These are phyloP conservation scores for Scrobipalpa atriplicella DNA, from an alignment of 2,888 invertebrate genomes.

Conservation along the genomic window DNA sequence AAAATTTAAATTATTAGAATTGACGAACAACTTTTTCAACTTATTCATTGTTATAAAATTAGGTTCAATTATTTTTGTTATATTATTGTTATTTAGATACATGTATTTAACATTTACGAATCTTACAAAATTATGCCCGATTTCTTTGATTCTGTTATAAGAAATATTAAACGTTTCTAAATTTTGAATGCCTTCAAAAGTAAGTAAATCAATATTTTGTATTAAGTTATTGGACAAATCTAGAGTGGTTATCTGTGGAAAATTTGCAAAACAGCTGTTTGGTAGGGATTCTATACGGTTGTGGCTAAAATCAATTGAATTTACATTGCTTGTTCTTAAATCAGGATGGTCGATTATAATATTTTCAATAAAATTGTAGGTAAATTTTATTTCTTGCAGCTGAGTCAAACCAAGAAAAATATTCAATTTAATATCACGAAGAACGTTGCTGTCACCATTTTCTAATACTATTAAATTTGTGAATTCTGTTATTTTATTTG, in stretches of 20 bases:
- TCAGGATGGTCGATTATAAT: not conserved
- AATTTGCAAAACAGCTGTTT: not conserved
- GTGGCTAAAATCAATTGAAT: not conserved
- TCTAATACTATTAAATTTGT: not conserved
- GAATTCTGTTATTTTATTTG: not conserved
- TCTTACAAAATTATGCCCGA: not conserved
- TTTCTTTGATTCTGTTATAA: not conserved
- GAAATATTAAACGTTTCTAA: not conserved
- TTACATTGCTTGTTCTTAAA: not conserved
- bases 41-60: not conserved
- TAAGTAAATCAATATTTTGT: not conserved
- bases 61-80: not conserved
- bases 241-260: not conserved
- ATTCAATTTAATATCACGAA: not conserved
- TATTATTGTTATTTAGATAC: not conserved
- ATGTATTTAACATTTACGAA: not conserved
- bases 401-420: not conserved
- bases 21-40: not conserved
- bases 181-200: not conserved
- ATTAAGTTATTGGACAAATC: constrained; percentile 3
- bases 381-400: not conserved
- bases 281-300: not conserved
- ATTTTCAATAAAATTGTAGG: not conserved
- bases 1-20: not conserved
- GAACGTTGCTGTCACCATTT: not conserved